Evolutionary conservation across 2,888 invertebrate genomes (phyloP).

Genomic region (Gryllus longicercus): DNA sequence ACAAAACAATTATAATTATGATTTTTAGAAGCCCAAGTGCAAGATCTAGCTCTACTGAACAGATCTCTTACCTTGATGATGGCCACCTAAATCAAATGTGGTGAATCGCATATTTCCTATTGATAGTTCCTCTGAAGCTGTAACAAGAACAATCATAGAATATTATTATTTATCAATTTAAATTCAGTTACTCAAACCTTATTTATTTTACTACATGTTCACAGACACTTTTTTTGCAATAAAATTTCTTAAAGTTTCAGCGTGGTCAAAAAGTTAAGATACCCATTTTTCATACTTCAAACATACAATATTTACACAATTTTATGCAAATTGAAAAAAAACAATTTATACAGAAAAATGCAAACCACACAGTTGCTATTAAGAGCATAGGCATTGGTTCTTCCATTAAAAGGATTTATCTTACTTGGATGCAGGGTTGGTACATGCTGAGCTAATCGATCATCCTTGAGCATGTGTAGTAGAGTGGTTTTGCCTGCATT

Average conservation of each 20-base stretch:
- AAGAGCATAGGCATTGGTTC: constrained; percentile 12
- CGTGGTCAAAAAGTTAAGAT: too few species aligned
- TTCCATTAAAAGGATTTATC: constrained; percentile 43
- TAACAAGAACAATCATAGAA: constrained; percentile 39
- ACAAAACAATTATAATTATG: constrained; percentile 22
- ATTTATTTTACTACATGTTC: too few species aligned
- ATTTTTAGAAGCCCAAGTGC: not conserved
- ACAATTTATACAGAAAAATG: not conserved
- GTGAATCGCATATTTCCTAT: constrained; percentile 99
- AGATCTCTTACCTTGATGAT: constrained; percentile 75
- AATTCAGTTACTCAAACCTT: too few species aligned
- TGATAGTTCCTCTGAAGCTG: constrained; percentile 97
- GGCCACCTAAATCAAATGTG: constrained; percentile 99
- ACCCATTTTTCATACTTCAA: too few species aligned
- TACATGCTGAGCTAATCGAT: constrained; percentile 98
- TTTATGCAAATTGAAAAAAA: not conserved
- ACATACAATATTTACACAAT: not conserved
- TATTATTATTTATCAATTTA: too few species aligned
- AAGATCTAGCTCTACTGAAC: not conserved
- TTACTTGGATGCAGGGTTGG: constrained; percentile 99
- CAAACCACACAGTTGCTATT: constrained; percentile 12
- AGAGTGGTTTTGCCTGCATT: constrained; percentile 99
- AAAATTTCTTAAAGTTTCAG: too few species aligned
- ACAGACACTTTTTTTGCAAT: too few species aligned
- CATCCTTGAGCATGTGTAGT: constrained; percentile 99